Base-by-base conservation (phyloP, 2,888 invertebrate species). In the Ryuthela nishihirai region DNA sequence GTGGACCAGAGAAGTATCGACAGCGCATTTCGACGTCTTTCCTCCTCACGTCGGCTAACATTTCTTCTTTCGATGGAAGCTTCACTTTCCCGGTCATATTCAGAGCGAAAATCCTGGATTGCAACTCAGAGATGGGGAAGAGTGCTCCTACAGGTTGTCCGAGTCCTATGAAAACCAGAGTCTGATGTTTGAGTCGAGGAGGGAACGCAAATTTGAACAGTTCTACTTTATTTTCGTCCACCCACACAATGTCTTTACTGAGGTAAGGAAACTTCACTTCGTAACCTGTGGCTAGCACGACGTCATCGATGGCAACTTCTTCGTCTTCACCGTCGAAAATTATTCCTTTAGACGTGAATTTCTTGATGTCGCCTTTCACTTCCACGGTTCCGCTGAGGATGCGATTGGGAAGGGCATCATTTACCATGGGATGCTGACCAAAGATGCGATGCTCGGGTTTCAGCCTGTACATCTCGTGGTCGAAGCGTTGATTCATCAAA, bases 91-190 rank as follows among this genome's bases (percentile, higher is more conserved):
- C 83, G 79, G 1, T 82, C 81, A 82, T 85, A 75, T 25, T 72
- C 71, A 64, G 56, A 40, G 54, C 45, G 24, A 52, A 58, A 40
- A 52, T 47, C 41, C 64, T 67, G 70, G 88, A 86, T 80, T 92
- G 92, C 35, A 88, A 72, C 70, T 93, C 89, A 72, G 88, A 88
- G 80, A 89, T 83, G 55, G 87, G 87, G 73, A 90, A 88, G 0
- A 91, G 88, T 1, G 65, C 54, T 71, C 87, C 86, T 1, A 89
- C 85, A 65, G 83, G 84, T 73, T 83, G 87, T 0, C 89, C 87
- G 23, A 94, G 77, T 0, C 93, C 94, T 36, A 90, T 77, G 65
- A 94, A 82, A 50, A 84, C 85, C 81, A 94, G 83, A 10, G 83
- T 81, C 1, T 91, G 89, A 69, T 85, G 82, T 62, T 83, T 81